phyloP scores from a whole-genome alignment of 1,140 invertebrate genomes.

The Trichonephila clavipes region DNA sequence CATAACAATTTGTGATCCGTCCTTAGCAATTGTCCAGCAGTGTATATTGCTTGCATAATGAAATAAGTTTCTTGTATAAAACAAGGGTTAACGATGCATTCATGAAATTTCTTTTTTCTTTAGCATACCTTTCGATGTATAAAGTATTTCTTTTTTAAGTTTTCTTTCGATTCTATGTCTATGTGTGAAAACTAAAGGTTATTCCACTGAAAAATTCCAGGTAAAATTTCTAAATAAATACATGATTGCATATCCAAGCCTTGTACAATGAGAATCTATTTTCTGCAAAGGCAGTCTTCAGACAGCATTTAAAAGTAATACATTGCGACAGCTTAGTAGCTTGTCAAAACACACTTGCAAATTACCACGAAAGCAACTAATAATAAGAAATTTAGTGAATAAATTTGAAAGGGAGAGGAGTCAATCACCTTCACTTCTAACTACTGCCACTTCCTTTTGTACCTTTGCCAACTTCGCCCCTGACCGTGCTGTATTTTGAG shows the following conservation, averaged over 20 bases:
- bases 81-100: too few relatives aligned
- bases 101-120: too few relatives aligned
- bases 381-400: conserved; percentile 27
- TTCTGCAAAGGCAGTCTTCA: not conserved
- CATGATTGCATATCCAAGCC: not conserved
- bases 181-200: not conserved
- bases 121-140: too few relatives aligned
- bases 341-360: conserved; percentile 8
- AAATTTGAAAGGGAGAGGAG: conserved; percentile 16
- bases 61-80: too few relatives aligned
- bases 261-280: not conserved
- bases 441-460: conserved; percentile 5
- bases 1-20: too few relatives aligned
- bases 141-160: too few relatives aligned
- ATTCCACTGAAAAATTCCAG: not conserved
- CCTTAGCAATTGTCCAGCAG: too few relatives aligned
- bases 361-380: not conserved
- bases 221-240: not conserved
- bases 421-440: conserved; percentile 17
- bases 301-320: not conserved
- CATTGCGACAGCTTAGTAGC: not conserved
- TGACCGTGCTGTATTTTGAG: not conserved
- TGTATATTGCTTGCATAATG: too few relatives aligned
- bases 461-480: not conserved
- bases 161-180: not conserved